Evolutionary conservation across 2,797 vertebrate species (phyloP).

Genomic region (Gymnoscopelus microlampas): DNA sequence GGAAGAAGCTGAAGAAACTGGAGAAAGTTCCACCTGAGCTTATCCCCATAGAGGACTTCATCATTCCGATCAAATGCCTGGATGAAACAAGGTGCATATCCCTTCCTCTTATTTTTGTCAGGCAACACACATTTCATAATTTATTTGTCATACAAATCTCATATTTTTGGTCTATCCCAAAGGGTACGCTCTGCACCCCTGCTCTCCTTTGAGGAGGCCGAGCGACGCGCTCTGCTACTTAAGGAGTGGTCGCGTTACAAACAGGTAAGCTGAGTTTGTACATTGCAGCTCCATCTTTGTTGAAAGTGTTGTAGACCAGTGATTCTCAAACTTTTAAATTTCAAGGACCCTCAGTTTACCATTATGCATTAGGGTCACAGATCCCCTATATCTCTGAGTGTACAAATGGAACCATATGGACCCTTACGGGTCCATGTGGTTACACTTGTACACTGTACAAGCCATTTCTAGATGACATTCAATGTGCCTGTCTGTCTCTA

Average conservation of each 20-base stretch:
- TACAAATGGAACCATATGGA: no score
- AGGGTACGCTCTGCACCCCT: conserved; percentile 79
- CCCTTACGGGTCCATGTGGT: no score
- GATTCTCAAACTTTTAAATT: no score
- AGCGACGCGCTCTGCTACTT: conserved; percentile 86
- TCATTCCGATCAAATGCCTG: conserved; percentile 79
- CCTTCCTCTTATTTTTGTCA: no score
- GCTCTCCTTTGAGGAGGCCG: conserved; percentile 84
- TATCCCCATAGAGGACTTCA: conserved; percentile 94
- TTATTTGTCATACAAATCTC: no score
- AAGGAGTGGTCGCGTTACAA: conserved; percentile 91
- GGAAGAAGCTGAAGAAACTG: conserved; percentile 88
- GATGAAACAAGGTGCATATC: conserved; percentile 85
- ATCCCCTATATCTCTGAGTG: no score
- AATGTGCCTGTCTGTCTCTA: conserved; percentile 8
- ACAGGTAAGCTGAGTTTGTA: conserved; percentile 61
- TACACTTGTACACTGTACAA: no score
- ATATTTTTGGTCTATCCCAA: conserved; percentile 6
- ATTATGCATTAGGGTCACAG: no score
- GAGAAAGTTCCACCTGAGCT: conserved; percentile 88
- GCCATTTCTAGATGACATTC: not conserved
- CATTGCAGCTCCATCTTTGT: not conserved
- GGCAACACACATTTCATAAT: no score
- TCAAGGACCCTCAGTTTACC: no score
- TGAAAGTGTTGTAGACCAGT: conserved; percentile 22